Conservation (phyloP, 1,140 invertebrate species). For the Drosophila burlai region DNA sequence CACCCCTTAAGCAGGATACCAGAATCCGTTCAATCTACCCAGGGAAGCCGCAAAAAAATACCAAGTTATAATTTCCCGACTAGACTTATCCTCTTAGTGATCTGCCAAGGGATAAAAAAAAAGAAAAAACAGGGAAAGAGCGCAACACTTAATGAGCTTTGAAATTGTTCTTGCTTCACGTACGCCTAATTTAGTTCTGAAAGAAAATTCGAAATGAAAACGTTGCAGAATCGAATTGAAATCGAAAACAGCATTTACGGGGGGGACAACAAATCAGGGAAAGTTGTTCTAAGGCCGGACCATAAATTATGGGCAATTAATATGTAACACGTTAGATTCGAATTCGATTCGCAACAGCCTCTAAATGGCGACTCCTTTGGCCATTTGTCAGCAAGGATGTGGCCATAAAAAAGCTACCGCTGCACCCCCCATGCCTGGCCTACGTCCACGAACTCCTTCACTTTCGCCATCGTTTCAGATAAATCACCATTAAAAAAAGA, state of each 20-base stretch:
- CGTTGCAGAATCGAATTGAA: constrained; percentile 52
- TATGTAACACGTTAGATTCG: constrained; percentile 77
- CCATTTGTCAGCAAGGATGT: constrained; percentile 81
- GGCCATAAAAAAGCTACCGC: constrained; percentile 71
- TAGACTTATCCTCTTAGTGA: constrained; percentile 33
- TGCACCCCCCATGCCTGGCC: not conserved
- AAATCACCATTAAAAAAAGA: constrained; percentile 82
- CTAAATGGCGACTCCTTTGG: constrained; percentile 57
- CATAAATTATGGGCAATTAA: constrained; percentile 82
- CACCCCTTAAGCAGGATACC: constrained; percentile 17
- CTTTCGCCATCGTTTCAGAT: constrained; percentile 27
- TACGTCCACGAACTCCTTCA: constrained; percentile 29
- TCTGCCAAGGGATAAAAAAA: constrained; percentile 6
- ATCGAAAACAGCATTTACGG: constrained; percentile 24
- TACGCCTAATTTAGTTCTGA: constrained; percentile 60
- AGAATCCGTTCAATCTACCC: not conserved
- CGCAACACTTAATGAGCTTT: constrained; percentile 70
- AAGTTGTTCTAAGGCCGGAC: constrained; percentile 49
- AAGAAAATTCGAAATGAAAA: constrained; percentile 40
- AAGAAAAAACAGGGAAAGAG: not conserved
- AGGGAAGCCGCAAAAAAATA: constrained; percentile 27
- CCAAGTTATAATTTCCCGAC: constrained; percentile 34
- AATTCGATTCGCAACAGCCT: constrained; percentile 55
- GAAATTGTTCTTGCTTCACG: constrained; percentile 57
- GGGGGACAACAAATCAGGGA: constrained; percentile 29